Percentiles rank a stretch among this genome's conserved stretches.
These are phyloP conservation scores for Halcyon leucocephala DNA, from an alignment of 2,797 vertebrate species.

Conservation along the genomic window DNA sequence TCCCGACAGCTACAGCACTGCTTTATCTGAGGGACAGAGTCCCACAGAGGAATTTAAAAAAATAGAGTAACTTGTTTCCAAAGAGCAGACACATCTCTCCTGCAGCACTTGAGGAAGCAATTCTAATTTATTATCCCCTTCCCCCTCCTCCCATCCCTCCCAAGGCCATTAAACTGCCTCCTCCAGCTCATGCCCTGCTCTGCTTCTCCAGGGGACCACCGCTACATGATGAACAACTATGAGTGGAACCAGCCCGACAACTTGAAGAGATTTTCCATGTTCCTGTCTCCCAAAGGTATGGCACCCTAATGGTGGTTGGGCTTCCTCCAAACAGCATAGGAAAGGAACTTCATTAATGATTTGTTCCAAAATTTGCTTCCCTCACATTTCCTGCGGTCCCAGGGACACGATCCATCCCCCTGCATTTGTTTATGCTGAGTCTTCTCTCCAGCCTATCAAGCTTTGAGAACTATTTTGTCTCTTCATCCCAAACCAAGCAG, in stretches of 20 bases:
- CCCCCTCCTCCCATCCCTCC: neutral
- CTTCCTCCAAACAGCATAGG: neutral
- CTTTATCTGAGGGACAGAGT: neutral
- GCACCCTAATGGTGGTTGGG: neutral
- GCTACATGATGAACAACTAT: slow-evolving; percentile 78
- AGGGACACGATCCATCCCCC: neutral
- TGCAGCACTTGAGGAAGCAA: neutral
- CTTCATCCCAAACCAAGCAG: neutral
- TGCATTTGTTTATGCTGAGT: neutral
- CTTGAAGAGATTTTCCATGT: slow-evolving; percentile 83
- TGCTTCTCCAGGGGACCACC: slow-evolving; percentile 72
- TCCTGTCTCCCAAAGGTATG: slow-evolving; percentile 81
- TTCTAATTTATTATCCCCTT: neutral
- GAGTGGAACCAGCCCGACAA: slow-evolving; percentile 79
- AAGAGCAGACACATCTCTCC: neutral
- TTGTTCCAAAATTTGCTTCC: neutral
- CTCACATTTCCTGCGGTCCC: neutral
- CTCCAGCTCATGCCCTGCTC: neutral
- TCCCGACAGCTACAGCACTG: neutral
- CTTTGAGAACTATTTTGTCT: neutral
- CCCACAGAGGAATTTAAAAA: neutral
- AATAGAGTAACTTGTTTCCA: neutral
- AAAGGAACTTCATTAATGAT: neutral
- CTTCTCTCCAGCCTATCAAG: neutral
- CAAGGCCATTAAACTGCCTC: neutral